A percentile compares a stretch with the other conserved stretches of the same genome.
These are phyloP conservation scores for Drosophila insularis DNA, from an alignment of 1,140 invertebrate genomes.

Conservation along the genomic window DNA sequence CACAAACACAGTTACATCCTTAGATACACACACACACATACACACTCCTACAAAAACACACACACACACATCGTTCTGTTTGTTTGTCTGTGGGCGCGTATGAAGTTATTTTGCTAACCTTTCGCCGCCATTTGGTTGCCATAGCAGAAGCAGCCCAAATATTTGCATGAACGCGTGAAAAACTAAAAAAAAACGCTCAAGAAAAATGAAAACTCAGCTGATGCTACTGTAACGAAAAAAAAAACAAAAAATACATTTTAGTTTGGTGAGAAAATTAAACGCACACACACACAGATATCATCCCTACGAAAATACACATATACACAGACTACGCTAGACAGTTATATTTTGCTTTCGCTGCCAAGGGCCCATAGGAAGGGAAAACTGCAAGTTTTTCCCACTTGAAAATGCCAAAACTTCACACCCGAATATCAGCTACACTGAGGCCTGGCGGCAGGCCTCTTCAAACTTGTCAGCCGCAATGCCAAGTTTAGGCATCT, in stretches of 20 bases:
- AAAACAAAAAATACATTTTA: slow-evolving; percentile 63
- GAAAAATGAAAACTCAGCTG: slow-evolving; percentile 22
- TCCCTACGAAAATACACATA: slow-evolving; percentile 6
- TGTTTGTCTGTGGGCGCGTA: slow-evolving; percentile 37
- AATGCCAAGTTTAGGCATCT: slow-evolving; percentile 22
- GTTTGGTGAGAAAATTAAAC: slow-evolving; percentile 79
- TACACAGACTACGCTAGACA: slow-evolving; percentile 45
- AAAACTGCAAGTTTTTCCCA: slow-evolving; percentile 75
- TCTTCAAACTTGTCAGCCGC: slow-evolving; percentile 72
- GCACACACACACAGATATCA: slow-evolving; percentile 40
- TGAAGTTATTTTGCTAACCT: slow-evolving; percentile 80
- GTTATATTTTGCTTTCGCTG: slow-evolving; percentile 41
- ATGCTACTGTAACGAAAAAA: slow-evolving; percentile 17
- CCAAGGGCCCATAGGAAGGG: slow-evolving; percentile 39
- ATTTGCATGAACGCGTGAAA: slow-evolving; percentile 72
- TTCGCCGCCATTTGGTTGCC: slow-evolving; percentile 70
- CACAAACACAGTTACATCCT: slow-evolving; percentile 22
- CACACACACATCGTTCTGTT: not conserved
- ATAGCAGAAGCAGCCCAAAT: slow-evolving; percentile 58
- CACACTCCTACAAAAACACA: slow-evolving; percentile 11
- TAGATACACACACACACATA: slow-evolving; percentile 43
- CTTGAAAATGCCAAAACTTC: slow-evolving; percentile 60
- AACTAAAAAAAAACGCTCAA: slow-evolving; percentile 46
- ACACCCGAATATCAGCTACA: slow-evolving; percentile 38
- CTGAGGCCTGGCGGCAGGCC: slow-evolving; percentile 35